These are phyloP conservation scores for Catocala fraxini DNA, from an alignment of 2,888 invertebrate species.

Conservation along the genomic window DNA sequence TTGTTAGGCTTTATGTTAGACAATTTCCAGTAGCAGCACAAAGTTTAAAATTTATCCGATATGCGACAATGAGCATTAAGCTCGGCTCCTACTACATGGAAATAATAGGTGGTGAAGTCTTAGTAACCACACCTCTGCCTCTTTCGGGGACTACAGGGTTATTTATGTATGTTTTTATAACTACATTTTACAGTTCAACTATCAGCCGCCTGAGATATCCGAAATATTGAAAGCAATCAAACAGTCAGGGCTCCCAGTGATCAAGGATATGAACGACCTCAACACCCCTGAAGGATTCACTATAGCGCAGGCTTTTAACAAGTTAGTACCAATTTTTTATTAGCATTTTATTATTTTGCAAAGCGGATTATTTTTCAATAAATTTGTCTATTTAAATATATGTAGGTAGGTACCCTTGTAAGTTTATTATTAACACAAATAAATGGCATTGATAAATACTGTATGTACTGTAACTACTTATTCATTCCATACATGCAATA, in stretches of 20 bases:
- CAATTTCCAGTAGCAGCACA: too few species aligned
- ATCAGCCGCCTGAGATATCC: slow-evolving; percentile 84
- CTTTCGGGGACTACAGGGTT: too few species aligned
- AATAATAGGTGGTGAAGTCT: not conserved
- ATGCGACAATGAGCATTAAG: too few species aligned
- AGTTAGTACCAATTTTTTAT: slow-evolving; percentile 65
- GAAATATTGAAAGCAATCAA: slow-evolving; percentile 86
- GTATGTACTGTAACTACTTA: not conserved
- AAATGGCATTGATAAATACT: too few species aligned
- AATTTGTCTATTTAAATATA: too few species aligned
- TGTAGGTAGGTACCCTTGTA: too few species aligned
- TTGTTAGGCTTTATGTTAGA: too few species aligned
- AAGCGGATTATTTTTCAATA: too few species aligned
- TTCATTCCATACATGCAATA: not conserved
- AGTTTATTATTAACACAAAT: too few species aligned
- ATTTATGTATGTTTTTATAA: too few species aligned
- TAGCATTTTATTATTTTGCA: slow-evolving; percentile 1
- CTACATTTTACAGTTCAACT: slow-evolving; percentile 77
- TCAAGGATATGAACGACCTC: slow-evolving; percentile 88
- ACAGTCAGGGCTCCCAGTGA: slow-evolving; percentile 85
- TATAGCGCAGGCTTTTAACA: slow-evolving; percentile 88
- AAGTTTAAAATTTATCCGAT: too few species aligned
- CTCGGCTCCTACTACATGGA: too few species aligned
- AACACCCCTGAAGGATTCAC: slow-evolving; percentile 88
- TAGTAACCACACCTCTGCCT: not conserved